Base-by-base conservation (phyloP, 2,888 invertebrate genomes). In the Digitonthophagus gazella region DNA sequence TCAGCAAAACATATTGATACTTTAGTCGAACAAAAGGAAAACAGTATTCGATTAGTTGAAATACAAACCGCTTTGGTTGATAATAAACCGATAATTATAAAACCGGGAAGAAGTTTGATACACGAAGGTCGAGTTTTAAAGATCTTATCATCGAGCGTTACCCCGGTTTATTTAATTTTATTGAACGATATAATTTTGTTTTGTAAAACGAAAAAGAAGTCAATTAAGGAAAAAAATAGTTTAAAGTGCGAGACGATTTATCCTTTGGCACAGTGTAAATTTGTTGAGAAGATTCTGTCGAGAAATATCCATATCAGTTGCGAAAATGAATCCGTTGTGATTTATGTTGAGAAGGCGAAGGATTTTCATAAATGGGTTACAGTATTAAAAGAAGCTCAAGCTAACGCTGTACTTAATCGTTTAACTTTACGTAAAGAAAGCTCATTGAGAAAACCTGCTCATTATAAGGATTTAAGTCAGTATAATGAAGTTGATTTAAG, bases 101-200 rank as follows among this genome's bases (percentile, higher is more conserved):
- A 86, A 68, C 92, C 90, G 22, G 89, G 89, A 5, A 84, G 92
- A n/a, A 87, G 86, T 72, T 83, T 92, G 63, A 85, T 91, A 67
- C 91, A 89, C 77, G 90, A 92, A 79, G 90, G 90, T 8, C 78
- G 86, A 54, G 80, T 90, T 0, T 84, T 86, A 77, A 86, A 90
- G 83, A 87, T 90, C 55, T 84, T 84, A 0, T 84, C 84, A 3
- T 80, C 81, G 69, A 80, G 80, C 20, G 65, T 56, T 14, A 77
- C 77, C 15, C 78, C 78, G 63, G 63, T 70, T 67, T 90, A 91
- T 78, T 89, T 91, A 71, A 86, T 92, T 72, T 84, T 93, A 14
- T 87, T 91, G 82, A 91, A 87, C 14, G 93, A 93, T 77, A 89
- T 91, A 75, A 83, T 93, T 58, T 84, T 93, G 79, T 91, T 91